Evolutionary conservation across 2,888 invertebrate species (phyloP), one percentile per base, ranked within the genome.

Genomic region (Hypomecis punctinalis): DNA sequence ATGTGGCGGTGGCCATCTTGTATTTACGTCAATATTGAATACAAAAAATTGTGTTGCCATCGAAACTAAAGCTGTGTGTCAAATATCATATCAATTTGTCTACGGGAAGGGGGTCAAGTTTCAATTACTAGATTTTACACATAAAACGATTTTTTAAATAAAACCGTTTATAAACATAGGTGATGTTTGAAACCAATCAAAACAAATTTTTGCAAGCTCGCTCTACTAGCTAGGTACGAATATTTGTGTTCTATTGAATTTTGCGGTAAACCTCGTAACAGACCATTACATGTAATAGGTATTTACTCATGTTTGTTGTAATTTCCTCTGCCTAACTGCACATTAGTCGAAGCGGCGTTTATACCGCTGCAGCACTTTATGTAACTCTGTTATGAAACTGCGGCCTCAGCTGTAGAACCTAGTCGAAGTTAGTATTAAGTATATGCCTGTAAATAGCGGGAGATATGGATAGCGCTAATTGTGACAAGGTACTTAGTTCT

Each of bases 261-360:
- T 35, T 45, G 6, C 35, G 5, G 35, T 54, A 45, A 35, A 2
- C 4, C 5, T 9, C 37, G 23, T 33, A 56, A 51, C 13, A 23
- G 47, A 39, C 13, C n/a, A 56, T 64, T 65, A 53, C 54, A 49
- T 63, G 52, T 57, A 52, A 45, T 63, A 23, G n/a, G 10, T n/a
- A 36, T 8, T 23, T 7, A 47, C 36, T 47, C 5, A 39, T 54
- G 59, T 66, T 64, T 63, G 42, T 13, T 45, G 54, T 52, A 58
- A 57, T 56, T 67, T 65, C 56, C 61, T 48, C 53, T 40, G 45
- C 39, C 35, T 59, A 23, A 45, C 54, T 52, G 58, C 55, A 58
- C 54, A 54, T 23, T 23, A 23, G 23, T 63, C 65, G 52, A 70
- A 69, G 63, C 49, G 11, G n/a, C 54, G 58, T 61, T 49, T 37